Conservation (phyloP, 1,140 invertebrate species). For the Heliconius congener region DNA sequence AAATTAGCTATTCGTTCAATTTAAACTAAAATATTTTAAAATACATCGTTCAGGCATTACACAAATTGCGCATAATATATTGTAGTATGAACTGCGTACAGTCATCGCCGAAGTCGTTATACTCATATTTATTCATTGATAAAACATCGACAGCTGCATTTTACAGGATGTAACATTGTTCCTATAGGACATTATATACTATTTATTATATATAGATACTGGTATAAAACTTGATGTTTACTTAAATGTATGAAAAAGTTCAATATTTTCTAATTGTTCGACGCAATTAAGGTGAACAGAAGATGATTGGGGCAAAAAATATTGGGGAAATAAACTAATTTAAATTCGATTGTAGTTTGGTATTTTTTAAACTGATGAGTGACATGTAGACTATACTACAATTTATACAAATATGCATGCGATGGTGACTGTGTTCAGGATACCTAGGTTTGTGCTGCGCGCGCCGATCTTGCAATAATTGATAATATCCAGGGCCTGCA, state of each 20-base stretch:
- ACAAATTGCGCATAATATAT: constrained; percentile 17
- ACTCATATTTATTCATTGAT: constrained; percentile 15
- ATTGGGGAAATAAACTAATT: not conserved
- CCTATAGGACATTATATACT: not conserved
- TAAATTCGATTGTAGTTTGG: not conserved
- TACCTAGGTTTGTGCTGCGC: constrained; percentile 24
- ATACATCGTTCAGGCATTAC: not conserved
- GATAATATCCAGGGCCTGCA: constrained; percentile 23
- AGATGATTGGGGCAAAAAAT: not conserved
- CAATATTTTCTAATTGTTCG: not conserved
- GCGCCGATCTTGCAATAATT: constrained; percentile 24
- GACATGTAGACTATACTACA: not conserved
- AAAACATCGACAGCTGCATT: constrained; percentile 11
- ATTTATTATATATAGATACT: not conserved
- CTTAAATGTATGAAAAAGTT: not conserved
- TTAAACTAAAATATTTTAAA: not conserved
- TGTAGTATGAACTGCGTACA: not conserved
- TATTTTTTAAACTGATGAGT: not conserved
- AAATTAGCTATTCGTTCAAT: not conserved
- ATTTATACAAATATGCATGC: not conserved
- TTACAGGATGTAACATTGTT: not conserved
- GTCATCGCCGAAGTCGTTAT: constrained; percentile 1
- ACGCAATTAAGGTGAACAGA: not conserved
- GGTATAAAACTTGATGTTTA: not conserved
- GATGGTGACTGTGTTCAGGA: constrained; percentile 20